Percentiles rank a stretch among this genome's conserved stretches.
Conservation (phyloP, 2,797 vertebrate species). For the Sebastes cheni region DNA sequence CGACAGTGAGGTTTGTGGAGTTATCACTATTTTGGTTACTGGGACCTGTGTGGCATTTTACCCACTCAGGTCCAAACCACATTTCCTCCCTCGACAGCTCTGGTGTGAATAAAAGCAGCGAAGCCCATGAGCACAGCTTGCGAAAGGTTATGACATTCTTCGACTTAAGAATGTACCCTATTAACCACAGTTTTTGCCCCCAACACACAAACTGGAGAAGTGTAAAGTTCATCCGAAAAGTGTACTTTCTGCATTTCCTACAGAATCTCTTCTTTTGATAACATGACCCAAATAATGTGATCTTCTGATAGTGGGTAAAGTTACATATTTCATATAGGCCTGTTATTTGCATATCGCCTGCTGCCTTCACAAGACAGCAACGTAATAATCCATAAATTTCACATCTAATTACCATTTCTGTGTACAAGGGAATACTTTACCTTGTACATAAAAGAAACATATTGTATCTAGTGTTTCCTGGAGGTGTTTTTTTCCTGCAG, state of each 20-base stretch:
- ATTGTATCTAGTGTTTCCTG: neutral
- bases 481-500: neutral
- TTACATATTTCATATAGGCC: neutral
- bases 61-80: neutral
- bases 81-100: neutral
- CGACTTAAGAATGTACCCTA: conserved; percentile 1
- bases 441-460: neutral
- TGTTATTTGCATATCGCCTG: conserved; percentile 6
- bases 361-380: conserved; percentile 8
- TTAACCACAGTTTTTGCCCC: conserved; percentile 1
- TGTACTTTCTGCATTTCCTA: neutral
- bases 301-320: neutral
- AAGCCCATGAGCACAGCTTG: conserved; percentile 16
- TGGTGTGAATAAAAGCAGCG: conserved; percentile 19
- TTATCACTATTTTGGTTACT: neutral
- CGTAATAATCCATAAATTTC: conserved; percentile 9
- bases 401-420: conserved; percentile 31
- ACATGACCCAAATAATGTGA: neutral
- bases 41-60: neutral
- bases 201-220: neutral
- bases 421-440: neutral
- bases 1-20: neutral
- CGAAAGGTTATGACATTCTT: conserved; percentile 43
- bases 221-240: neutral
- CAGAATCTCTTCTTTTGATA: neutral